phyloP scores from a whole-genome alignment of 2,888 invertebrate species.

The Pseudanteris insignis region DNA sequence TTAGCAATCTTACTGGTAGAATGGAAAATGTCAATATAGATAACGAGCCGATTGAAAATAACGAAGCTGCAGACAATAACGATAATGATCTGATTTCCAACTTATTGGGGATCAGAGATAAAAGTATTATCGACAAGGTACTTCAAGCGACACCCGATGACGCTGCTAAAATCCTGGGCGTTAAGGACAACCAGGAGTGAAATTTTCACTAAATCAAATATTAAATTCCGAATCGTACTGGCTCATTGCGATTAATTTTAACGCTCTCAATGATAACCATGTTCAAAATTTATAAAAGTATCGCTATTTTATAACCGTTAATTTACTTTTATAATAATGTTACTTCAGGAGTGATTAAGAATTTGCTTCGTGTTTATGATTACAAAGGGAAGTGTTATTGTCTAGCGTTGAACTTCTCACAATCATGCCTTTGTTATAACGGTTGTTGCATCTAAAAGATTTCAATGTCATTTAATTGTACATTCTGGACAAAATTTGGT shows the following conservation, averaged over 20 bases:
- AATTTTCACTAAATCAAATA: not conserved
- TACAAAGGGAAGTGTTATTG: no score
- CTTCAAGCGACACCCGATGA: constrained; percentile 83
- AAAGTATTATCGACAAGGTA: constrained; percentile 84
- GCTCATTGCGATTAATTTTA: no score
- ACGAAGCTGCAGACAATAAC: constrained; percentile 68
- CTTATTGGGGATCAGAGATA: constrained; percentile 86
- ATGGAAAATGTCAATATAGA: constrained; percentile 68
- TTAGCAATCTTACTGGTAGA: constrained; percentile 57
- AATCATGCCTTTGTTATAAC: constrained; percentile 56
- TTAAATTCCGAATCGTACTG: no score
- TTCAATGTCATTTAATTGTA: no score
- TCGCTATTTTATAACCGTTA: no score
- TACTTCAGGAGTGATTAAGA: no score
- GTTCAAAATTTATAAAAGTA: no score
- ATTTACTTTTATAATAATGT: no score
- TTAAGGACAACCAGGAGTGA: constrained; percentile 72
- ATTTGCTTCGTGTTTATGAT: no score
- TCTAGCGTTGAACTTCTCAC: no score
- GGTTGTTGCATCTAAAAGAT: not conserved
- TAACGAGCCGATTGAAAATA: constrained; percentile 48
- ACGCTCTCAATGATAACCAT: no score
- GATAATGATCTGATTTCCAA: constrained; percentile 86
- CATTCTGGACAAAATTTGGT: no score
- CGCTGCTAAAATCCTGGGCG: constrained; percentile 87